Conservation (phyloP, 1,140 invertebrate genomes). For the Dolichoris vasculosae region DNA sequence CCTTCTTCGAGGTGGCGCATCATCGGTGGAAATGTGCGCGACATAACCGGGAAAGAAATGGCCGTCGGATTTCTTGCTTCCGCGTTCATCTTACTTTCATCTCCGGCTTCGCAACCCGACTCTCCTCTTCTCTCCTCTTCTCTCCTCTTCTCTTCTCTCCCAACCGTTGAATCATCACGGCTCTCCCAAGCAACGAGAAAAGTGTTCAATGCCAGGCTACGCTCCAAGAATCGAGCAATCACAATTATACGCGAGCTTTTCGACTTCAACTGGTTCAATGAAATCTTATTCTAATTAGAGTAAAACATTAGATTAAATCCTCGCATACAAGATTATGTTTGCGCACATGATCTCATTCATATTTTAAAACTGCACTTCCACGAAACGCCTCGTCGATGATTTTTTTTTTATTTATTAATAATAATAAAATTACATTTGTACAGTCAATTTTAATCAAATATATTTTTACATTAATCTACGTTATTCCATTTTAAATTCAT, state of each 20-base stretch:
- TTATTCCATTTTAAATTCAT: background rate
- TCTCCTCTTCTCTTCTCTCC: background rate
- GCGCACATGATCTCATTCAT: background rate
- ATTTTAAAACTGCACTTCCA: background rate
- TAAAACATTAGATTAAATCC: constrained; percentile 5
- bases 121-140: background rate
- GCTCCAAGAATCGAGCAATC: constrained; percentile 11
- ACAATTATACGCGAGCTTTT: background rate
- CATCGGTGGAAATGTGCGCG: constrained; percentile 18
- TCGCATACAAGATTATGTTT: background rate
- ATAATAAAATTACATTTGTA: too few relatives aligned
- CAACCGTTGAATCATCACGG: background rate
- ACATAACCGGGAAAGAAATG: constrained; percentile 16
- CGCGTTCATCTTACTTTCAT: background rate
- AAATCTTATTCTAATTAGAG: constrained; percentile 19
- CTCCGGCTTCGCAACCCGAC: background rate
- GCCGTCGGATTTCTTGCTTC: constrained; percentile 24
- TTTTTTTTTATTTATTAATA: background rate
- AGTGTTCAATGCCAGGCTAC: background rate
- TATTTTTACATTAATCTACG: background rate
- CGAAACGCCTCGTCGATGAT: background rate
- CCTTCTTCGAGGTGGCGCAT: background rate
- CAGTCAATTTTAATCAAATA: too few relatives aligned
- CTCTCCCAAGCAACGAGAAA: background rate
- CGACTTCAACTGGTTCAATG: background rate